Conservation (phyloP, 2,888 invertebrate genomes). For the Desoria tigrina region DNA sequence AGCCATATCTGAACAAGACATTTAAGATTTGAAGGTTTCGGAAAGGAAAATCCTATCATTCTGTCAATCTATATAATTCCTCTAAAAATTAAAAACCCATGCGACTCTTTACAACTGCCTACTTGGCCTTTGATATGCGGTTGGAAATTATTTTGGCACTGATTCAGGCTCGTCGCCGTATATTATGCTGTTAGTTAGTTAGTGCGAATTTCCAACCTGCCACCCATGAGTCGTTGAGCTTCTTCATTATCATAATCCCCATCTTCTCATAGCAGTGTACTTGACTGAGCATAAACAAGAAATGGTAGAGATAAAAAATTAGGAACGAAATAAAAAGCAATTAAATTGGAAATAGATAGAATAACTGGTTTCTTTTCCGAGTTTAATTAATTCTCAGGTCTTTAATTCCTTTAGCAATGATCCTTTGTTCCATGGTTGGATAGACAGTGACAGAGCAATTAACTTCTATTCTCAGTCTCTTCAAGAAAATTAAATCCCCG, state of each 20-base stretch:
- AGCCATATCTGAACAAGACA: too few species aligned
- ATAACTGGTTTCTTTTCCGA: conserved; percentile 45
- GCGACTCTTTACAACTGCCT: too few species aligned
- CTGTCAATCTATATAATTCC: too few species aligned
- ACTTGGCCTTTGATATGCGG: too few species aligned
- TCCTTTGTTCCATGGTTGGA: conserved; percentile 7
- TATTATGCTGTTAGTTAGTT: too few species aligned
- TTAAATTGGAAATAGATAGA: conserved; percentile 43
- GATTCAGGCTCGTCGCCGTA: too few species aligned
- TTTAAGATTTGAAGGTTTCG: too few species aligned
- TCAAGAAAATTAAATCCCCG: background rate
- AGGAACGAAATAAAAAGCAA: conserved; percentile 50
- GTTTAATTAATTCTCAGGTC: conserved; percentile 20
- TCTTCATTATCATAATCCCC: conserved; percentile 19
- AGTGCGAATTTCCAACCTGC: conserved; percentile 29
- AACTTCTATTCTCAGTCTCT: conserved; percentile 7
- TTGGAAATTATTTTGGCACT: too few species aligned
- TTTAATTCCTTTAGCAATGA: conserved; percentile 17
- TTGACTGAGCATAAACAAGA: conserved; percentile 6
- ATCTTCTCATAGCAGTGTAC: conserved; percentile 2
- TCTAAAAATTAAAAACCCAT: too few species aligned
- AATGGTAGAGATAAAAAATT: conserved; percentile 20
- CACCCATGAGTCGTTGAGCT: conserved; percentile 25
- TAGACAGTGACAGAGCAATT: conserved; percentile 21
- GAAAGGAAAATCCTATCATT: too few species aligned